Percentiles rank a stretch among this genome's conserved stretches.
phyloP scores from a whole-genome alignment of 2,113 vertebrate species.

The Promerops cafer region DNA sequence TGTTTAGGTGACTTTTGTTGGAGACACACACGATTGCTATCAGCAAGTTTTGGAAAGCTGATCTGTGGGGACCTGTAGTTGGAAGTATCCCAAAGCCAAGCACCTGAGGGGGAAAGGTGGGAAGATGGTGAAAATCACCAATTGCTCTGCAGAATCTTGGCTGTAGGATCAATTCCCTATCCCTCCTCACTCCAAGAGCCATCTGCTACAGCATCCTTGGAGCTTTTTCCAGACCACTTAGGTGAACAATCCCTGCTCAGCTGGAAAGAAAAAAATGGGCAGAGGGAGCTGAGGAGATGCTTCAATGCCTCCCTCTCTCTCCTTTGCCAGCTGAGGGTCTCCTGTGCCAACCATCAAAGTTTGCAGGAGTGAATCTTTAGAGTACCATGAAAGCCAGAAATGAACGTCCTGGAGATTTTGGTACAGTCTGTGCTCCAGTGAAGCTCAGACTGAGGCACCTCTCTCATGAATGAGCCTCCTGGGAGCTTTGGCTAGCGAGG shows the following conservation, averaged over 20 bases:
- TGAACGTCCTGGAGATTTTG: neutral
- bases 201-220: neutral
- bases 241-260: neutral
- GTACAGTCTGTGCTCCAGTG: neutral
- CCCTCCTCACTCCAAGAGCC: neutral
- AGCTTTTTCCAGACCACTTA: neutral
- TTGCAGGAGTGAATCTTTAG: neutral
- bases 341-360: neutral
- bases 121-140: neutral
- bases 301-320: neutral
- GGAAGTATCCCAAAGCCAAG: neutral
- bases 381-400: neutral
- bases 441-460: neutral
- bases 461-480: neutral
- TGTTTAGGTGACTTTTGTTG: neutral
- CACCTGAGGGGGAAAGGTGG: too few relatives aligned
- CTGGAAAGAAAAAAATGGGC: neutral
- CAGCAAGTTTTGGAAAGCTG: neutral
- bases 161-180: neutral
- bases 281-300: neutral
- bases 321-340: neutral
- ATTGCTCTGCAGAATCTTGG: neutral
- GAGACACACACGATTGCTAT: accelerated
- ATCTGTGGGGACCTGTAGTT: neutral
- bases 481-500: accelerated